Percentiles rank a stretch among this genome's conserved stretches.
Evolutionary conservation across 2,888 invertebrate species (phyloP).

Genomic region (Morpho deidamia): DNA sequence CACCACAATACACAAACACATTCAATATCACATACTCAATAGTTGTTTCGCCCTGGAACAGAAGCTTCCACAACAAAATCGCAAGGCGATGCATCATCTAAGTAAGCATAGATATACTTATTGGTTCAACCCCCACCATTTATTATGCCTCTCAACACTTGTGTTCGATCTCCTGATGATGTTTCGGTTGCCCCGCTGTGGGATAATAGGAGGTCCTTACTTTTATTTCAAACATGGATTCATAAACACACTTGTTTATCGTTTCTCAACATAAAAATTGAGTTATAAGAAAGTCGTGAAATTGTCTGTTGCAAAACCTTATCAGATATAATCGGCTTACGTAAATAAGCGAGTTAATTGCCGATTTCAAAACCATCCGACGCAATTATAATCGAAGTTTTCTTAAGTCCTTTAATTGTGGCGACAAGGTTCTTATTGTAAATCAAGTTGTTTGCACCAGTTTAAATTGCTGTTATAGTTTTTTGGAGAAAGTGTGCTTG

Average conservation of each 20-base stretch:
- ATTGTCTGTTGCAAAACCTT: constrained; percentile 20
- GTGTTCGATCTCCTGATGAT: too few relatives aligned
- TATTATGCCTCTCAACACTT: too few relatives aligned
- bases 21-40: too few relatives aligned
- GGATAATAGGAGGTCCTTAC: too few relatives aligned
- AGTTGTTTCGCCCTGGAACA: too few relatives aligned
- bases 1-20: too few relatives aligned
- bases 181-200: too few relatives aligned
- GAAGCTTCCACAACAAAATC: too few relatives aligned
- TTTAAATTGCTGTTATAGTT: constrained; percentile 3
- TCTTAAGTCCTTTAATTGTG: constrained; percentile 5
- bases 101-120: too few relatives aligned
- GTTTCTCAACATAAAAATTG: background rate
- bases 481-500: background rate
- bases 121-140: too few relatives aligned
- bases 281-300: constrained; percentile 1
- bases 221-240: too few relatives aligned
- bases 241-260: background rate
- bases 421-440: background rate
- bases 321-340: constrained; percentile 56
- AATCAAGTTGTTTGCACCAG: constrained; percentile 4
- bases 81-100: too few relatives aligned
- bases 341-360: constrained; percentile 63
- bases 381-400: background rate
- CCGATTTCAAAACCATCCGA: constrained; percentile 42